Evolutionary conservation across 2,797 vertebrate species (phyloP).

Genomic region (Parauchenoglanis punctatus): DNA sequence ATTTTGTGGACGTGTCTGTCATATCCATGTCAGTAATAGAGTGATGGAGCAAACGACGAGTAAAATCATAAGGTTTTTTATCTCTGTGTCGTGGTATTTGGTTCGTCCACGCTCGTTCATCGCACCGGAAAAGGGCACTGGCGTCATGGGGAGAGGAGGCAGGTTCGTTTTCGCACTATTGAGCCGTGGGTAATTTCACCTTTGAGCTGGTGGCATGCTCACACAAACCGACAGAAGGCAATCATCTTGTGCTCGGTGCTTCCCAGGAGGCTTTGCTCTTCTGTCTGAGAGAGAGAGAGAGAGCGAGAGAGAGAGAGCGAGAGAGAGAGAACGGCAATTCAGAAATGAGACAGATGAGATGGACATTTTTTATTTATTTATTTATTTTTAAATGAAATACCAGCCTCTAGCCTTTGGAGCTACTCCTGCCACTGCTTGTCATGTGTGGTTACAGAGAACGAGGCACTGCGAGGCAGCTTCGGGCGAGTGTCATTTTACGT

Average conservation of each 20-base stretch:
- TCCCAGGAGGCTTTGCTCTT: constrained; percentile 55
- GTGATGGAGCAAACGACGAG: neutral
- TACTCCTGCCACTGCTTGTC: constrained; percentile 70
- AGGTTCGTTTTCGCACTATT: constrained; percentile 55
- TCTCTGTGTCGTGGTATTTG: constrained; percentile 35
- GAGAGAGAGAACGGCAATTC: constrained; percentile 34
- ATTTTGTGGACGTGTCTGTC: neutral
- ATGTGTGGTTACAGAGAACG: constrained; percentile 74
- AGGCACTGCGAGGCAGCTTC: constrained; percentile 81
- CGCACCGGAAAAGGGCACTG: constrained; percentile 48
- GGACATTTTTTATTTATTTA: constrained; percentile 16
- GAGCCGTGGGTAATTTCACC: constrained; percentile 60
- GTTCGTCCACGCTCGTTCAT: constrained; percentile 36
- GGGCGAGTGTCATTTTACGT: constrained; percentile 96
- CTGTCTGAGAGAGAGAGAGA: constrained; percentile 48
- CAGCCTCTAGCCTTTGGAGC: constrained; percentile 49
- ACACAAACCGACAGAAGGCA: constrained; percentile 51
- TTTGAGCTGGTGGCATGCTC: constrained; percentile 54
- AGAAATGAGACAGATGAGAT: constrained; percentile 42
- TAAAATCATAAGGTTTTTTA: constrained; percentile 22
- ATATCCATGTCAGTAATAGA: neutral
- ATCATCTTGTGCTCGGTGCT: constrained; percentile 49
- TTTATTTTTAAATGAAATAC: constrained; percentile 22
- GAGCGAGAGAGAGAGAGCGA: constrained; percentile 36
- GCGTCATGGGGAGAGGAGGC: constrained; percentile 46